Evolutionary conservation across 2,888 invertebrate species (phyloP), one percentile per base, ranked within the genome.

Genomic region (Leucania comma): DNA sequence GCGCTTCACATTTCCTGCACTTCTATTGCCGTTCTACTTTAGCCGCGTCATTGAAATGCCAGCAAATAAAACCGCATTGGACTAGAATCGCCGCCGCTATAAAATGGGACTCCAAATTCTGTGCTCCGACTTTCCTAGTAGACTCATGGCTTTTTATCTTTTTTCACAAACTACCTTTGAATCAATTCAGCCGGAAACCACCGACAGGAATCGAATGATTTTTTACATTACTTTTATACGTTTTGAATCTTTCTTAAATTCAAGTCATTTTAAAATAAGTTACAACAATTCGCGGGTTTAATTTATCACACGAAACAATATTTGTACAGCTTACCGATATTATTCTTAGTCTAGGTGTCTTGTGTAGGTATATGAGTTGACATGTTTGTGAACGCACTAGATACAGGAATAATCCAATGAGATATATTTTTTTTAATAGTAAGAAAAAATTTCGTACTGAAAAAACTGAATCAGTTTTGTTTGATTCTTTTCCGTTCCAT

Each of bases 91-190:
- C 69, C 67, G 71, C 78, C 54, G 74, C 56, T 70, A 80, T 82
- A 78, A 80, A 82, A 82, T 72, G 56, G 72, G 57, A 73, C 77
- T 69, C 54, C 65, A 74, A 82, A 80, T 82, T 72, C 76, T 80
- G 73, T 80, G 68, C 77, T 61, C 38, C 62, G 72, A 80, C 69
- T 73, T 70, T 68, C 42, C 66, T 64, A 67, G 71, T 61, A 67
- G 54, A 26, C 62, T 68, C 61, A 24, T 65, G 54, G 67, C 48
- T 60, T 76, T 80, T 69, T 80, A 64, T 68, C 35, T n/a, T 82
- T 78, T 77, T 71, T 74, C n/a, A 72, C 63, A 66, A 76, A 72
- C 54, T 79, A 78, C 70, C 60, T 68, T 70, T 76, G 70, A 72
- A 82, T 80, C 71, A 78, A 78, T 80, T 82, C 51, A 68, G 42